Base-by-base conservation (phyloP, 2,888 invertebrate species). In the Heteropelma amictum region DNA sequence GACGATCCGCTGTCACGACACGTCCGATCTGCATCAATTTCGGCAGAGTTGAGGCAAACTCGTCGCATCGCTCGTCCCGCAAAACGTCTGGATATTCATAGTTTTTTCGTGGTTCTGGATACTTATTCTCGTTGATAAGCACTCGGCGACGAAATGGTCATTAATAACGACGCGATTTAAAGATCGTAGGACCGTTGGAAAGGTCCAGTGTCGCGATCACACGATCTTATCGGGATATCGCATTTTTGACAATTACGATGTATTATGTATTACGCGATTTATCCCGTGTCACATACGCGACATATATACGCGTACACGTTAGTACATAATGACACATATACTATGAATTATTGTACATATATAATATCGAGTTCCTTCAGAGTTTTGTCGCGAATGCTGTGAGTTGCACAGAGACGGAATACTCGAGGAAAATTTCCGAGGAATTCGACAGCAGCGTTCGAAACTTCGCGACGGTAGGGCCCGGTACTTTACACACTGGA, bases 251-350 rank as follows among this genome's bases (percentile, higher is more conserved):
- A 70, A 74, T 74, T 64, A 63, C 30, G 61, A 51, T 63, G n/a
- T n/a, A n/a, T n/a, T n/a, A 45, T 69, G 61, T 63, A 73, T 73
- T 73, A 73, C 63, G 69, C 73, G 73, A 73, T 56, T 56, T 67
- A 67, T 56, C 33, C 54, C 35, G 56, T 56, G 67, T 67, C 47
- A 63, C 47, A 63, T 51, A 63, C 51, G 51, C 30, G n/a, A n/a
- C n/a, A n/a, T n/a, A n/a, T n/a, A n/a, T n/a, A n/a, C n/a, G n/a
- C n/a, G n/a, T n/a, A n/a, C n/a, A n/a, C n/a, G n/a, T n/a, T n/a
- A n/a, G n/a, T n/a, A n/a, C n/a, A n/a, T n/a, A n/a, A n/a, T n/a
- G n/a, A n/a, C n/a, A n/a, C n/a, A n/a, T n/a, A n/a, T n/a, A n/a
- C n/a, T n/a, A n/a, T n/a, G n/a, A n/a, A n/a, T n/a, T n/a, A n/a